Evolutionary conservation across 2,797 vertebrate genomes (phyloP).

Genomic region (Melanotaenia parkinsoni): DNA sequence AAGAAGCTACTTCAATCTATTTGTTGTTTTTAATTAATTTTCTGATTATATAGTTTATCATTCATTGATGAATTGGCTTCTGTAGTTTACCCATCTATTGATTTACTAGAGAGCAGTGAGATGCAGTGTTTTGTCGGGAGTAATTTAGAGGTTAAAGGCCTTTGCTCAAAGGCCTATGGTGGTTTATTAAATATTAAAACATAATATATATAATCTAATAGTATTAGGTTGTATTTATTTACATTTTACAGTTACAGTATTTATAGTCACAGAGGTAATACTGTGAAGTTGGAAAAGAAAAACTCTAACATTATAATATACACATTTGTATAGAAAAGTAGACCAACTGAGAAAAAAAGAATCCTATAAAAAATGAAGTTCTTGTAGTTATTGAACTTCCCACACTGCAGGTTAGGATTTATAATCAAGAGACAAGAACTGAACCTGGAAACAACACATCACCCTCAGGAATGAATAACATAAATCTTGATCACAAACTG

Average conservation of each 20-base stretch:
- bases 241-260: too few relatives aligned
- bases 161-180: too few relatives aligned
- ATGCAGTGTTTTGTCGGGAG: too few relatives aligned
- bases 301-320: not conserved
- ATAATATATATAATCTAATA: too few relatives aligned
- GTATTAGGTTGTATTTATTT: too few relatives aligned
- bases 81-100: too few relatives aligned
- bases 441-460: not conserved
- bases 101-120: too few relatives aligned
- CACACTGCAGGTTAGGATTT: not conserved
- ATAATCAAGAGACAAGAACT: not conserved
- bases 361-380: not conserved
- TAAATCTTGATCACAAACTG: constrained; percentile 5
- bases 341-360: not conserved
- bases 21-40: not conserved
- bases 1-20: not conserved
- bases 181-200: too few relatives aligned
- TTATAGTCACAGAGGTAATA: not conserved
- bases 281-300: not conserved
- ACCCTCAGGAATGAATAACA: not conserved
- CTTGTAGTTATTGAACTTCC: not conserved
- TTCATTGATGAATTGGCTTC: too few relatives aligned
- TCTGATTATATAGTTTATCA: too few relatives aligned
- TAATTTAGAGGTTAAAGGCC: too few relatives aligned
- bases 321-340: not conserved